Evolutionary conservation across 2,888 invertebrate species (phyloP), one percentile per base, ranked within the genome.

Genomic region (Abrostola triplasia): DNA sequence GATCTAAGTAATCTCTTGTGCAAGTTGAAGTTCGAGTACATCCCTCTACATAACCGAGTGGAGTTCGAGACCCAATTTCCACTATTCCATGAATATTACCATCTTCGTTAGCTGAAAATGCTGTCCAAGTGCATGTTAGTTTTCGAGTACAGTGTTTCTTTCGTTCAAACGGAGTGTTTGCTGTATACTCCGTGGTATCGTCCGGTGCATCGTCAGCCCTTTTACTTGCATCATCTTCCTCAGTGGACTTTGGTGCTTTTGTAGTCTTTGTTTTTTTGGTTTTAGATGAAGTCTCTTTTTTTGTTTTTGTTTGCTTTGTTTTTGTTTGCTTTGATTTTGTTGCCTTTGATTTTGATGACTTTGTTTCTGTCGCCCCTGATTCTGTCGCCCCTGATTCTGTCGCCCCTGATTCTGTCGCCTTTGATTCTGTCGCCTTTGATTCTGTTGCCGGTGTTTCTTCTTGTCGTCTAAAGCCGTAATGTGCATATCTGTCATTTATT

Each of bases 11-110:
- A 44, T 90, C 90, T 51, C 94, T 86, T 1, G 93, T 93, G 67
- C 94, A 94, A 0, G 94, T 94, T 9, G 91, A 93, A 44, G 93
- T 94, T 35, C 93, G 86, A 11, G 92, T 90, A 73, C 94, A 94
- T 12, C 92, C 93, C 36, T 91, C 91, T 4, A 94, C 93, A 70
- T 91, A 93, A 0, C 93, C 93, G 8, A 90, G 89, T 9, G 91
- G 93, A 9, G 93, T 94, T 64, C 87, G 84, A 5, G 90, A 87
- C 0, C 90, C 91, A 6, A 76, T 66, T 7, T 82, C 79, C 5
- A 77, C 59, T 9, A 71, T 40, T 73, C 78, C 9, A 70, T 71
- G 0, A 65, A 47, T 53, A 53, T 83, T 73, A 5, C 86, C 90
- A 50, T 82, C 84, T 55, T 76, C 84, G 60, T 84, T 83, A 38